Evolutionary conservation across 2,797 vertebrate species (phyloP).

Genomic region (Crocidura indochinensis): DNA sequence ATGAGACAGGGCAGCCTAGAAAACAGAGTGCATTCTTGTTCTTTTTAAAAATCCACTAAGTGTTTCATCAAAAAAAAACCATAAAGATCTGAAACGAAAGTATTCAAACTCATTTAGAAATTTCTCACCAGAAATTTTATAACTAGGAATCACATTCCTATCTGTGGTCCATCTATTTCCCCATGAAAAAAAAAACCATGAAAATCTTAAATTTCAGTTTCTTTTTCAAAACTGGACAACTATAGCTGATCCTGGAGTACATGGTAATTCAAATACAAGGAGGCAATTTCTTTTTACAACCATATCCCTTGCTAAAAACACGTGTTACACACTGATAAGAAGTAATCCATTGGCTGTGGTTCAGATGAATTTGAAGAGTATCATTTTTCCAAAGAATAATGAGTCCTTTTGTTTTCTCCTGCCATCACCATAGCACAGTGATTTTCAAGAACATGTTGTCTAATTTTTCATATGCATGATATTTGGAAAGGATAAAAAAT

Average conservation of each 20-base stretch:
- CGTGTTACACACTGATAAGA: slow-evolving; percentile 87
- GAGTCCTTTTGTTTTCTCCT: slow-evolving; percentile 87
- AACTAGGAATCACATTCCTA: slow-evolving; percentile 57
- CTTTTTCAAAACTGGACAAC: slow-evolving; percentile 56
- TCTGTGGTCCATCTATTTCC: slow-evolving; percentile 71
- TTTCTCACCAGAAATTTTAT: slow-evolving; percentile 75
- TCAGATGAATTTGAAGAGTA: slow-evolving; percentile 87
- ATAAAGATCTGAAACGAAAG: slow-evolving; percentile 41
- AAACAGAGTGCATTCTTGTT: neutral
- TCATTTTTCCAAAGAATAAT: slow-evolving; percentile 89
- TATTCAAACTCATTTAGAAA: slow-evolving; percentile 66
- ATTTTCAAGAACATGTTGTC: slow-evolving; percentile 86
- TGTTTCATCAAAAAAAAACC: neutral
- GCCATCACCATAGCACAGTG: slow-evolving; percentile 81
- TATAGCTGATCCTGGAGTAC: slow-evolving; percentile 66
- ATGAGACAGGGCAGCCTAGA: neutral
- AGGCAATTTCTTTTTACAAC: slow-evolving; percentile 61
- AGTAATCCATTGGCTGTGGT: slow-evolving; percentile 87
- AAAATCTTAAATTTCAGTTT: neutral
- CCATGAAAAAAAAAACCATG: slow-evolving; percentile 71
- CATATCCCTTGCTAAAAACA: slow-evolving; percentile 65
- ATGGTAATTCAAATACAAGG: slow-evolving; percentile 22
- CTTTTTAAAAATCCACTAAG: slow-evolving; percentile 25
- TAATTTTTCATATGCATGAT: slow-evolving; percentile 88
- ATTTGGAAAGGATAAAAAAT: slow-evolving; percentile 84